phyloP scores from a whole-genome alignment of 2,113 vertebrate genomes.

The human (Homo sapiens) region DNA sequence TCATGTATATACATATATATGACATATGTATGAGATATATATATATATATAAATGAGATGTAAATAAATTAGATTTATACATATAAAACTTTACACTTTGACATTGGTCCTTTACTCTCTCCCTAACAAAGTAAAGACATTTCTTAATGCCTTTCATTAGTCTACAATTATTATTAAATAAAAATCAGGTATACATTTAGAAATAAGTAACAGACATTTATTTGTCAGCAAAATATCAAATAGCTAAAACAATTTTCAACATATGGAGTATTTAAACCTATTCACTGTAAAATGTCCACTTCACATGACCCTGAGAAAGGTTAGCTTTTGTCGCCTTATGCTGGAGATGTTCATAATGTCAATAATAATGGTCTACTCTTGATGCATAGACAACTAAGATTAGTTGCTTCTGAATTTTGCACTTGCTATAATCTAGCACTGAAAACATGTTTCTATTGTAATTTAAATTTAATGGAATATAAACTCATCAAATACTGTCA shows the following conservation, averaged over 20 bases:
- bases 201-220: neutral
- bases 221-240: neutral
- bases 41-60: neutral
- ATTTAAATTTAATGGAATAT: constrained; percentile 55
- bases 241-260: neutral
- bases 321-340: neutral
- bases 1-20: neutral
- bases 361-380: neutral
- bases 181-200: neutral
- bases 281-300: neutral
- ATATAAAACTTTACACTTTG: neutral
- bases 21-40: neutral
- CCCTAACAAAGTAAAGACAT: neutral
- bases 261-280: neutral
- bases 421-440: neutral
- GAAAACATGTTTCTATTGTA: constrained; percentile 35
- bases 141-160: neutral
- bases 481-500: constrained; percentile 55
- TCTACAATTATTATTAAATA: neutral
- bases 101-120: neutral
- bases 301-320: neutral
- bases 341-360: neutral
- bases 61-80: neutral
- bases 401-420: neutral
- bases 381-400: neutral